A percentile compares a stretch with the other conserved stretches of the same genome.
phyloP scores from a whole-genome alignment of 2,888 invertebrate species.

The Willowsia nigromaculata region DNA sequence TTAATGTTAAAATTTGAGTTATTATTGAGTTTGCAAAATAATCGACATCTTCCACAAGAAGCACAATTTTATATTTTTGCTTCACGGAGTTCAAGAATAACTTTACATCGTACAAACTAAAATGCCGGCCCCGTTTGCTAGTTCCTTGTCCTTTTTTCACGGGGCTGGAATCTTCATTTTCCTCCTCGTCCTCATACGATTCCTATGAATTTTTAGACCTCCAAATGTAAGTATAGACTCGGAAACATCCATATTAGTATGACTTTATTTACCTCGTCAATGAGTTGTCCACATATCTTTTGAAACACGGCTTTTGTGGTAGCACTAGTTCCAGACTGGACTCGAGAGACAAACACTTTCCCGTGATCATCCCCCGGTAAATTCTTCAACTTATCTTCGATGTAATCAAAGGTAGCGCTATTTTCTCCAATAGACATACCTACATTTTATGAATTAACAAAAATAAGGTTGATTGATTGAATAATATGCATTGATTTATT shows the following conservation, averaged over 20 bases:
- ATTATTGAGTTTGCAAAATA: slow-evolving; percentile 68
- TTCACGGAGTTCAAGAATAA: not conserved
- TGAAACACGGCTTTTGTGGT: slow-evolving; percentile 64
- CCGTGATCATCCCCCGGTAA: not conserved
- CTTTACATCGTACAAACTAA: slow-evolving; percentile 56
- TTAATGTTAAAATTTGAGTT: slow-evolving; percentile 69
- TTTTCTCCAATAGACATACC: slow-evolving; percentile 72
- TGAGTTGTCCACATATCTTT: slow-evolving; percentile 48
- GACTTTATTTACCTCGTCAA: slow-evolving; percentile 37
- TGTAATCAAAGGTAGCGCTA: slow-evolving; percentile 60
- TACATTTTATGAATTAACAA: too few species aligned
- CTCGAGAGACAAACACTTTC: slow-evolving; percentile 31
- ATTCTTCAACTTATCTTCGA: slow-evolving; percentile 35
- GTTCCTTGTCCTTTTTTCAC: not conserved
- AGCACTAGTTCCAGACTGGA: slow-evolving; percentile 41
- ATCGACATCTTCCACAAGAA: slow-evolving; percentile 76
- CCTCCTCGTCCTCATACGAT: not conserved
- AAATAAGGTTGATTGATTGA: not conserved
- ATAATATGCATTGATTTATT: too few species aligned
- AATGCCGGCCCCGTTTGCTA: slow-evolving; percentile 21
- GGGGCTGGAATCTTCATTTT: not conserved
- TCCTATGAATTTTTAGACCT: not conserved
- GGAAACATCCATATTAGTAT: not conserved
- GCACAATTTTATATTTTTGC: slow-evolving; percentile 54
- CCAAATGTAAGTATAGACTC: too few species aligned